Percentiles rank a stretch among this genome's conserved stretches.
Evolutionary conservation across 1,140 invertebrate species (phyloP).

Genomic region (Drosophila busckii): DNA sequence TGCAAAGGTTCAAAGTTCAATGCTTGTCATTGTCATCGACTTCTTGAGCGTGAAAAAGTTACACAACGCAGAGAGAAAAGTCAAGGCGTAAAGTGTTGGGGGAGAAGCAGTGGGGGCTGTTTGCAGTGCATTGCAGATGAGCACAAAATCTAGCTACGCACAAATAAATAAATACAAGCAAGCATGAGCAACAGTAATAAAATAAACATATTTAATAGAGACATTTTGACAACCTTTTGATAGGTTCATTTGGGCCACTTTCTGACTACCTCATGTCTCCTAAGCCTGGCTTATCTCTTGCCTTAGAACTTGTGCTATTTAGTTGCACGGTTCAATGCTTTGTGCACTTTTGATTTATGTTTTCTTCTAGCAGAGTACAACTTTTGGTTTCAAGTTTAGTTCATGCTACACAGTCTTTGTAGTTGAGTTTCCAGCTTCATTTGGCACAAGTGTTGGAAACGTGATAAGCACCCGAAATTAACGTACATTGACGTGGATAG

Average conservation of each 20-base stretch:
- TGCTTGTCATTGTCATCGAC: slow-evolving; percentile 52
- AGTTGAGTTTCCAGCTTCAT: slow-evolving; percentile 9
- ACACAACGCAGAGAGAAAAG: slow-evolving; percentile 48
- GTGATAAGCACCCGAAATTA: slow-evolving; percentile 2
- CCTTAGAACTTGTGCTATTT: slow-evolving; percentile 21
- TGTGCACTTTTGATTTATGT: slow-evolving; percentile 40
- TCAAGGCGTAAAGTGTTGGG: too few species aligned
- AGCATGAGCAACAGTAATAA: slow-evolving; percentile 54
- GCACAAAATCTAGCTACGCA: slow-evolving; percentile 11
- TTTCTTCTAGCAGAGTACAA: background rate
- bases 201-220: slow-evolving; percentile 75
- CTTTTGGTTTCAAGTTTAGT: slow-evolving; percentile 24
- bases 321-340: slow-evolving; percentile 48
- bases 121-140: background rate
- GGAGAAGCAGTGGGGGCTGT: too few species aligned
- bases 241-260: slow-evolving; percentile 64
- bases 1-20: slow-evolving; percentile 64
- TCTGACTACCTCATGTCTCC: slow-evolving; percentile 28
- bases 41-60: slow-evolving; percentile 41
- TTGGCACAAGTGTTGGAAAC: slow-evolving; percentile 19
- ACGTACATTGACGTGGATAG: slow-evolving; percentile 12
- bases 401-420: background rate
- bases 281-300: background rate
- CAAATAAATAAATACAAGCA: slow-evolving; percentile 69
- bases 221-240: slow-evolving; percentile 73